phyloP scores from a whole-genome alignment of 2,888 invertebrate species.

The Lasioglossum figueresi region DNA sequence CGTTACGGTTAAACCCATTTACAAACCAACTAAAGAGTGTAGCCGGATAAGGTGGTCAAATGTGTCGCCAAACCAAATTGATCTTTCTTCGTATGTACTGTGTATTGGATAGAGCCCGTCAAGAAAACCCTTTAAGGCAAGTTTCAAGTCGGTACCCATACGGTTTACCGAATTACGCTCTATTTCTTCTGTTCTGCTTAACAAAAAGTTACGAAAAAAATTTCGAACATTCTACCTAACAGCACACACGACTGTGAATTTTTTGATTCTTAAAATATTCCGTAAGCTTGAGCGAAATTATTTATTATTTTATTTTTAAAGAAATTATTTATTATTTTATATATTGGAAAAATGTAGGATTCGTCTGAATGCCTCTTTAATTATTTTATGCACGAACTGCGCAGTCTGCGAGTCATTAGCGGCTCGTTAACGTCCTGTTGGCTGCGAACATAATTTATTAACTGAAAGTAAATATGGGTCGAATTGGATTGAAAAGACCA shows the following conservation, averaged over 20 bases:
- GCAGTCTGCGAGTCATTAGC: not conserved
- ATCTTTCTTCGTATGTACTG: too few species aligned
- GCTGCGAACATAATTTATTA: slow-evolving; percentile 2
- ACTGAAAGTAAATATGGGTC: not conserved
- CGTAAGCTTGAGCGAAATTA: not conserved
- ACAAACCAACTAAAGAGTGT: too few species aligned
- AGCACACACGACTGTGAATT: not conserved
- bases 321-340: too few species aligned
- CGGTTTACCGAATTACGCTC: too few species aligned
- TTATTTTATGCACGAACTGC: not conserved
- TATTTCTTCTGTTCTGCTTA: too few species aligned
- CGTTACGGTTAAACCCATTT: not conserved
- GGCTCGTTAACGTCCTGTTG: not conserved
- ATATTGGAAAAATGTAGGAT: not conserved
- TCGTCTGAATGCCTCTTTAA: not conserved
- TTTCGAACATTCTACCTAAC: too few species aligned
- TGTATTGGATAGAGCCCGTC: too few species aligned
- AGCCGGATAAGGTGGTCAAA: too few species aligned
- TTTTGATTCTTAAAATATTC: not conserved
- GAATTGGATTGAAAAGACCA: not conserved
- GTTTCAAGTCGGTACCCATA: too few species aligned
- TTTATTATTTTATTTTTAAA: too few species aligned
- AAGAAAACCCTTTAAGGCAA: too few species aligned
- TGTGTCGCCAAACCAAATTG: too few species aligned
- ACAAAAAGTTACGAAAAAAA: not conserved